A percentile compares a stretch with the other conserved stretches of the same genome.
phyloP scores from a whole-genome alignment of 2,888 invertebrate species.

The Microdon myrmicae region DNA sequence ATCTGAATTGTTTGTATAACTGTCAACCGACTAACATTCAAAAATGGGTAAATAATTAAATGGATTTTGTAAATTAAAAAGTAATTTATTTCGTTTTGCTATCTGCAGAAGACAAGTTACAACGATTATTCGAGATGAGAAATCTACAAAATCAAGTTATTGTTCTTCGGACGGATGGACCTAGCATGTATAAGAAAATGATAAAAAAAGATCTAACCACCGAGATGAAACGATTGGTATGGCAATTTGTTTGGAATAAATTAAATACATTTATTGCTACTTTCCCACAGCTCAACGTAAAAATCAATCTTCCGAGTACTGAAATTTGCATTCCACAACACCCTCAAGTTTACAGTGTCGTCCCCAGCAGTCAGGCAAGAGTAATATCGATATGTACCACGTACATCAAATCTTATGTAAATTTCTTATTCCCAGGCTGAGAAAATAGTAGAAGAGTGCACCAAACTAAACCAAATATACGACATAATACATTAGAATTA shows the following conservation, averaged over 20 bases:
- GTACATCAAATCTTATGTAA: no score
- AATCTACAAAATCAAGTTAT: constrained; percentile 57
- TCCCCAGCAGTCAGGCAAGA: constrained; percentile 4
- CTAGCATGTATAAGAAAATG: constrained; percentile 56
- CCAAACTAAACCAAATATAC: constrained; percentile 5
- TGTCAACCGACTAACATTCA: no score
- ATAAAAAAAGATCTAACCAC: constrained; percentile 56
- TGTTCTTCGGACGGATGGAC: constrained; percentile 53
- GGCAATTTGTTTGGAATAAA: background rate
- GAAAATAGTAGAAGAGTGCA: constrained; percentile 28
- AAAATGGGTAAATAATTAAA: constrained; percentile 24
- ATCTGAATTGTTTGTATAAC: no score
- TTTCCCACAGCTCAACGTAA: constrained; percentile 54
- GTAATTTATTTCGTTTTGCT: constrained; percentile 2
- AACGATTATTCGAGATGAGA: constrained; percentile 57
- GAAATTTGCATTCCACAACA: constrained; percentile 56
- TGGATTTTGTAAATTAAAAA: background rate
- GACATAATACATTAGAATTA: constrained; percentile 20
- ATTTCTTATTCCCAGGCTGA: constrained; percentile 7
- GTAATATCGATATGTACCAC: no score
- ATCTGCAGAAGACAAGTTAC: constrained; percentile 58
- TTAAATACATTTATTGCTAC: background rate
- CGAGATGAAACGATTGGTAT: constrained; percentile 59
- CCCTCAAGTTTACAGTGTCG: background rate
- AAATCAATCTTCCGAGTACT: constrained; percentile 55